phyloP scores from a whole-genome alignment of 2,797 vertebrate genomes.

The Chromobotia macracanthus region DNA sequence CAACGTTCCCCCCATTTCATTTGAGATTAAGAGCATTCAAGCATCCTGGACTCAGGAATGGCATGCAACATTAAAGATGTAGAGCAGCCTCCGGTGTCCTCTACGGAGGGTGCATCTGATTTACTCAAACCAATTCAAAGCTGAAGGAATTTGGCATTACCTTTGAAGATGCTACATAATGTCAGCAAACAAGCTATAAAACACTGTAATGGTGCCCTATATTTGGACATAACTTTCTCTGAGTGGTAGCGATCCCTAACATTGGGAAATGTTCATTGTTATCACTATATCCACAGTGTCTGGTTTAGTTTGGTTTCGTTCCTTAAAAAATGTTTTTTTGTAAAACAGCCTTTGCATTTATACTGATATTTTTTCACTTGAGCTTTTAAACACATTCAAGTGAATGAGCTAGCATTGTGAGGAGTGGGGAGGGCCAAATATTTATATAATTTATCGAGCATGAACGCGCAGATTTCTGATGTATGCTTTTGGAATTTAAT shows the following conservation, averaged over 20 bases:
- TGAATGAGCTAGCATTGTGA: background rate
- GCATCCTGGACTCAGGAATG: slow-evolving; percentile 70
- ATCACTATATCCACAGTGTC: slow-evolving; percentile 39
- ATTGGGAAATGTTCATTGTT: slow-evolving; percentile 42
- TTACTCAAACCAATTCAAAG: slow-evolving; percentile 82
- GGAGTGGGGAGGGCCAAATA: background rate
- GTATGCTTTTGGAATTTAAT: slow-evolving; percentile 28
- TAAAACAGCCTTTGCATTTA: background rate
- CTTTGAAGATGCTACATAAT: slow-evolving; percentile 72
- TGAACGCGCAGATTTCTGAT: slow-evolving; percentile 25
- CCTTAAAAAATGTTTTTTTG: slow-evolving; percentile 41
- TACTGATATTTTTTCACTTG: background rate
- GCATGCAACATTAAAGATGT: slow-evolving; percentile 76
- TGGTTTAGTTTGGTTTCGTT: slow-evolving; percentile 21
- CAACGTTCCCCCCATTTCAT: slow-evolving; percentile 73
- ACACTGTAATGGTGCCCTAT: slow-evolving; percentile 70
- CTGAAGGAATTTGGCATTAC: slow-evolving; percentile 75
- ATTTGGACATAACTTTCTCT: slow-evolving; percentile 72
- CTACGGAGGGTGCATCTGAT: slow-evolving; percentile 75
- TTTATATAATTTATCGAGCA: slow-evolving; percentile 20
- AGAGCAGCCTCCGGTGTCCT: slow-evolving; percentile 76
- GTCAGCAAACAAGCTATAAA: slow-evolving; percentile 81
- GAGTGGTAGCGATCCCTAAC: slow-evolving; percentile 53
- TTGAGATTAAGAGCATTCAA: slow-evolving; percentile 73
- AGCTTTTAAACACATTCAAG: background rate